phyloP scores from a whole-genome alignment of 2,113 vertebrate genomes.

The Hippoglossus stenolepis region DNA sequence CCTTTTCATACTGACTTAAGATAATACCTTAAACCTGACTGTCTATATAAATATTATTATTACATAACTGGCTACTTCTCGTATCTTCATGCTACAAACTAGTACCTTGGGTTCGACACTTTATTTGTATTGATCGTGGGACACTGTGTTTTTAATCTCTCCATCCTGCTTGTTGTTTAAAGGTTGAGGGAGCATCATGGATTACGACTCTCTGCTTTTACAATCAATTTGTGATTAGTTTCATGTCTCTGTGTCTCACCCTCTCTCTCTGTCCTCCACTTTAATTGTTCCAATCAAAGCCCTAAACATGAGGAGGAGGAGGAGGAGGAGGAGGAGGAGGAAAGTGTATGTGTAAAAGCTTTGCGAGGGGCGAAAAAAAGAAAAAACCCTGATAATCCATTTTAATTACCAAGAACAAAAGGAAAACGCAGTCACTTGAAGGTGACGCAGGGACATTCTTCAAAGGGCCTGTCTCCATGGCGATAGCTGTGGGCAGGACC shows the following conservation, averaged over 20 bases:
- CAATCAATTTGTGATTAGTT: conserved; percentile 29
- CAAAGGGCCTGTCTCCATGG: conserved; percentile 63
- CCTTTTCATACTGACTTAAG: too few relatives aligned
- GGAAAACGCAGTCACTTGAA: conserved; percentile 58
- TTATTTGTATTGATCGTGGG: background rate
- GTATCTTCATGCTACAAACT: background rate
- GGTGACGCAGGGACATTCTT: conserved; percentile 46
- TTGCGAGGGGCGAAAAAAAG: background rate
- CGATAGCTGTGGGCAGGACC: conserved; percentile 41
- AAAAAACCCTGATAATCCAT: conserved; percentile 53
- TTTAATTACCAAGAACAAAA: conserved; percentile 76
- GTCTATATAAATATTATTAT: too few relatives aligned
- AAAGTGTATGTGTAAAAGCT: conserved; percentile 19
- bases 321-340: conserved; percentile 5
- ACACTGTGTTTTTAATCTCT: background rate
- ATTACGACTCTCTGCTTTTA: conserved; percentile 17
- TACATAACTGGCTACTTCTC: too few relatives aligned
- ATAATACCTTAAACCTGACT: too few relatives aligned
- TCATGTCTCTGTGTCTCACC: background rate
- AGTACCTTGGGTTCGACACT: background rate
- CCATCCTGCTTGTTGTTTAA: background rate
- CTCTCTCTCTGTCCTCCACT: conserved; percentile 5
- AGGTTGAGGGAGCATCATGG: conserved; percentile 7
- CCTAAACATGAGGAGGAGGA: conserved; percentile 2
- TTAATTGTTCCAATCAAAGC: conserved; percentile 45